These are phyloP conservation scores for Nesoenas mayeri DNA, from an alignment of 2,113 vertebrate genomes.

Conservation along the genomic window DNA sequence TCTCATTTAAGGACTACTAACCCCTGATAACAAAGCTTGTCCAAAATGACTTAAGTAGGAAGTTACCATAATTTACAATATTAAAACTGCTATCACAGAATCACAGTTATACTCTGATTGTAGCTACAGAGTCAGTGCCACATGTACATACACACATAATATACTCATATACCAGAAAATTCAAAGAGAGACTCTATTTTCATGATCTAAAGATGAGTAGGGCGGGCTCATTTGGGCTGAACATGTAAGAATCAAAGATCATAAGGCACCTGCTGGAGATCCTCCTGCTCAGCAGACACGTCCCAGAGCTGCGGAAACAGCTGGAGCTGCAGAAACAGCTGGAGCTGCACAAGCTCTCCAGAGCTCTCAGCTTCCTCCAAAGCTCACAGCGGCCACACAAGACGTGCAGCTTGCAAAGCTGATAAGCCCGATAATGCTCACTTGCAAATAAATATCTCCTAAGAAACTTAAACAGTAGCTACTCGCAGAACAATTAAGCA, in stretches of 20 bases:
- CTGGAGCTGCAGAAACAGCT: not conserved
- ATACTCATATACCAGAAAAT: not conserved
- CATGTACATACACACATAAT: fast-evolving
- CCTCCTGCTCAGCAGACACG: too few relatives aligned
- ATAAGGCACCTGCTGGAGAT: fast-evolving
- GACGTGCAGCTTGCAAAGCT: not conserved
- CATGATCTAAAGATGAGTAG: fast-evolving
- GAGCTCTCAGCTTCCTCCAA: not conserved
- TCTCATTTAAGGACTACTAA: not conserved
- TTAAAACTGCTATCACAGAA: not conserved
- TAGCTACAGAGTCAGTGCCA: too few relatives aligned
- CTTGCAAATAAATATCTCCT: not conserved
- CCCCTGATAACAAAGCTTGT: not conserved
- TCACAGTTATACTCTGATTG: too few relatives aligned
- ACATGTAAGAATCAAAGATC: fast-evolving
- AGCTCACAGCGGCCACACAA: not conserved
- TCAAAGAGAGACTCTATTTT: not conserved
- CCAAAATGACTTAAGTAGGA: not conserved
- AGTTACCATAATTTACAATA: fast-evolving
- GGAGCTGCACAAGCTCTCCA: not conserved
- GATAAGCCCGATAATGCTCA: not conserved
- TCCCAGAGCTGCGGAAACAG: not conserved
- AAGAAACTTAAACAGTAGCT: not conserved
- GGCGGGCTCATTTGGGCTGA: not conserved
- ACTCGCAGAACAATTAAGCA: not conserved